A percentile compares a stretch with the other conserved stretches of the same genome.
phyloP scores from a whole-genome alignment of 2,113 vertebrate genomes.

The Taurulus bubalis region DNA sequence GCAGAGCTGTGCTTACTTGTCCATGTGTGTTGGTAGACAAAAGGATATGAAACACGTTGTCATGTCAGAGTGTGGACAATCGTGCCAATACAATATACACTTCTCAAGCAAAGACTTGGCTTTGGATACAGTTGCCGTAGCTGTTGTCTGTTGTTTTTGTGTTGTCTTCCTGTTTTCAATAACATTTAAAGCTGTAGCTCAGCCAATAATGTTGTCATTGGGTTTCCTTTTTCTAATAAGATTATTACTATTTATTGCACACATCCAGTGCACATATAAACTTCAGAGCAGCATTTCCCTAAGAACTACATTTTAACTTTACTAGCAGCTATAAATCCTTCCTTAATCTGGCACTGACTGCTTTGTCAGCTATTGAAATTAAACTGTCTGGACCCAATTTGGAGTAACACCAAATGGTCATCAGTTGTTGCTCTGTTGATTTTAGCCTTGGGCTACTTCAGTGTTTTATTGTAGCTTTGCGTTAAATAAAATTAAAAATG shows the following conservation, averaged over 20 bases:
- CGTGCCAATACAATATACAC: slow-evolving; percentile 34
- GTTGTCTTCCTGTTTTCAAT: slow-evolving; percentile 57
- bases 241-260: slow-evolving; percentile 12
- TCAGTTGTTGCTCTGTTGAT: background rate
- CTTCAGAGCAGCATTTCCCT: background rate
- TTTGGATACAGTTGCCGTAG: slow-evolving; percentile 43
- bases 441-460: background rate
- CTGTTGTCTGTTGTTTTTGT: slow-evolving; percentile 42
- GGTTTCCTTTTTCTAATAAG: slow-evolving; percentile 23
- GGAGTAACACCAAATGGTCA: background rate
- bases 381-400: background rate
- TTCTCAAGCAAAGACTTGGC: slow-evolving; percentile 41
- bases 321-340: slow-evolving; percentile 10
- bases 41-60: slow-evolving; percentile 58
- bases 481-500: slow-evolving; percentile 41
- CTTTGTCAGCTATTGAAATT: slow-evolving; percentile 5
- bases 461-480: slow-evolving; percentile 50
- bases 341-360: slow-evolving; percentile 17
- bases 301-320: background rate
- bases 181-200: slow-evolving; percentile 1
- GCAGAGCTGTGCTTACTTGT: slow-evolving; percentile 28
- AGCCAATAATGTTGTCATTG: slow-evolving; percentile 24
- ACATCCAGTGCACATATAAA: background rate
- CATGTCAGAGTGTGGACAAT: slow-evolving; percentile 38
- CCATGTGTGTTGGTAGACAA: slow-evolving; percentile 28